Evolutionary conservation across 2,888 invertebrate genomes (phyloP).

Genomic region (Ophion slaviceki): DNA sequence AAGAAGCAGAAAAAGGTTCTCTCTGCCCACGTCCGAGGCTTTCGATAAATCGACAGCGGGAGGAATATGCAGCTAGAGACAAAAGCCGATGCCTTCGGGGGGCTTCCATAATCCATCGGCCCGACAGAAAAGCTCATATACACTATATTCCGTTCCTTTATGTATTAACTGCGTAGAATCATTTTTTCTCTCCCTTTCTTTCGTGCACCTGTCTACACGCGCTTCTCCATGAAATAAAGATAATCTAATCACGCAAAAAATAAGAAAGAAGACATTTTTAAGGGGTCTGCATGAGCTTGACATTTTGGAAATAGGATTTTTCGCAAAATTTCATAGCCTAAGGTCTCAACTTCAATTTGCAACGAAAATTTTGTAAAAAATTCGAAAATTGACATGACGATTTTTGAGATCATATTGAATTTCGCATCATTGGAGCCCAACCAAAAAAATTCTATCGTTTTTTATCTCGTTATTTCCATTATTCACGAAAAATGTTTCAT

Average conservation of each 20-base stretch:
- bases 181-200: constrained; percentile 10
- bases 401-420: no score
- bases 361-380: no score
- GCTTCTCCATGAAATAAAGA: not conserved
- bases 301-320: no score
- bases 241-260: not conserved
- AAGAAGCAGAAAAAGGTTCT: constrained; percentile 12
- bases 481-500: no score
- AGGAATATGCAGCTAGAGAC: constrained; percentile 48
- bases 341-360: no score
- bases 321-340: no score
- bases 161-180: constrained; percentile 19
- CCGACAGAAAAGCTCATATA: constrained; percentile 74
- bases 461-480: no score
- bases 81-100: constrained; percentile 65
- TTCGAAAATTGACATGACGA: no score
- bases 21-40: constrained; percentile 65
- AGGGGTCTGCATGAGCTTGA: no score
- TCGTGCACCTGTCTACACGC: not conserved
- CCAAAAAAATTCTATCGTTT: no score
- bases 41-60: constrained; percentile 72
- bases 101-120: constrained; percentile 80
- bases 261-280: no score
- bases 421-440: no score
- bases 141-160: constrained; percentile 44